These are phyloP conservation scores for Cyphomyrmex costatus DNA, from an alignment of 1,140 invertebrate genomes.

Conservation along the genomic window DNA sequence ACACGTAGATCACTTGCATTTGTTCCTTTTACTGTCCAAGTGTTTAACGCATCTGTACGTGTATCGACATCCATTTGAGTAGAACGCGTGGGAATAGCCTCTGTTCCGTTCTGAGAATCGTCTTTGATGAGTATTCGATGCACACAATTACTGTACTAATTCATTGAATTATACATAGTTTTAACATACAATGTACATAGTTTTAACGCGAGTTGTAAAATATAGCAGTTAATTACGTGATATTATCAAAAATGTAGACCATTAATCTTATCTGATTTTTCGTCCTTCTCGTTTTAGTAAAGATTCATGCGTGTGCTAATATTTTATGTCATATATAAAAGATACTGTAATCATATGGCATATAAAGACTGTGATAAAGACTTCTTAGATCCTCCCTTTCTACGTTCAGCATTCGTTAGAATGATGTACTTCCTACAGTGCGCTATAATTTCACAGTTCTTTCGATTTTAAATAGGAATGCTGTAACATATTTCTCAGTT, in stretches of 20 bases:
- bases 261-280: constrained; percentile 11
- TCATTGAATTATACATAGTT: neutral
- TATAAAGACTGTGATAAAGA: constrained; percentile 63
- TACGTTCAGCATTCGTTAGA: constrained; percentile 22
- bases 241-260: neutral
- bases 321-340: constrained; percentile 44
- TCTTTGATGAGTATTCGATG: constrained; percentile 1
- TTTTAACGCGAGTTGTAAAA: neutral
- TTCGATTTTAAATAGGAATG: neutral
- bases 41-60: constrained; percentile 16
- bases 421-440: constrained; percentile 3
- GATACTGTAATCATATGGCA: neutral
- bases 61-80: constrained; percentile 7
- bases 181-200: neutral
- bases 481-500: neutral
- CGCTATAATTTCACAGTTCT: constrained; percentile 18
- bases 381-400: constrained; percentile 29
- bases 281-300: constrained; percentile 39
- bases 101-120: neutral
- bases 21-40: constrained; percentile 5
- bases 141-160: neutral
- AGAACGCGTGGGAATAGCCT: constrained; percentile 22
- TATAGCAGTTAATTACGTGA: neutral
- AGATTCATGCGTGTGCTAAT: neutral
- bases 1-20: constrained; percentile 17